phyloP scores from a whole-genome alignment of 2,113 vertebrate genomes.

The Brevimyrus niger region DNA sequence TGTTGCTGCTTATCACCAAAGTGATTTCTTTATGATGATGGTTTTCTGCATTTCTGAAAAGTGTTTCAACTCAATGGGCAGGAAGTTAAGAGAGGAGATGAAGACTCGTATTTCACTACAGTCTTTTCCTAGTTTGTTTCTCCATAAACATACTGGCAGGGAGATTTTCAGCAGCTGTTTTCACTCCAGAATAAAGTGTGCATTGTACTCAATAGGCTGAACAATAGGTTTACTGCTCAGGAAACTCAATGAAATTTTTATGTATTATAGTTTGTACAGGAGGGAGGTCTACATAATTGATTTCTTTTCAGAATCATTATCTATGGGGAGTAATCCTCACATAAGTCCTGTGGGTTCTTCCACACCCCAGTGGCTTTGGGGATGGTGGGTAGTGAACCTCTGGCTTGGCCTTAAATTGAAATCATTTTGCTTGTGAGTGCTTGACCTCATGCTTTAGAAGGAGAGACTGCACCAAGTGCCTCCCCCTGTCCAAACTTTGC shows the following conservation, averaged over 20 bases:
- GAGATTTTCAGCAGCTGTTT: constrained; percentile 50
- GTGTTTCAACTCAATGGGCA: constrained; percentile 24
- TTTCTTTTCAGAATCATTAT: not conserved
- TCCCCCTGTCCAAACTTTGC: not conserved
- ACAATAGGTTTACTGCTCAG: not conserved
- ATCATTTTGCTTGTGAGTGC: not conserved
- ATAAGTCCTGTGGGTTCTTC: not conserved
- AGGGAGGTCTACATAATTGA: not conserved
- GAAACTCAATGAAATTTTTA: not conserved
- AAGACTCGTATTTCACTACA: constrained; percentile 31
- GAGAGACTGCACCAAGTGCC: not conserved
- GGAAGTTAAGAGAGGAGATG: constrained; percentile 32
- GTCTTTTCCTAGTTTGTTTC: constrained; percentile 23
- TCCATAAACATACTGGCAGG: constrained; percentile 35
- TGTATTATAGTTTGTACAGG: not conserved
- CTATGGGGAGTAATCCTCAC: not conserved
- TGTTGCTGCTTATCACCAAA: not conserved
- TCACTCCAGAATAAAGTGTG: constrained; percentile 30
- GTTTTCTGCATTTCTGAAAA: constrained; percentile 24
- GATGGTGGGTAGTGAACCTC: not conserved
- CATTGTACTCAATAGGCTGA: not conserved
- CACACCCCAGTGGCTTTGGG: not conserved
- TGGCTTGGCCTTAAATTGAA: not conserved
- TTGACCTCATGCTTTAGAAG: not conserved
- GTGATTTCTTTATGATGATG: not conserved